Evolutionary conservation across 2,888 invertebrate genomes (phyloP), one percentile per base, ranked within the genome.

Genomic region (Minunthozetes semirufus): DNA sequence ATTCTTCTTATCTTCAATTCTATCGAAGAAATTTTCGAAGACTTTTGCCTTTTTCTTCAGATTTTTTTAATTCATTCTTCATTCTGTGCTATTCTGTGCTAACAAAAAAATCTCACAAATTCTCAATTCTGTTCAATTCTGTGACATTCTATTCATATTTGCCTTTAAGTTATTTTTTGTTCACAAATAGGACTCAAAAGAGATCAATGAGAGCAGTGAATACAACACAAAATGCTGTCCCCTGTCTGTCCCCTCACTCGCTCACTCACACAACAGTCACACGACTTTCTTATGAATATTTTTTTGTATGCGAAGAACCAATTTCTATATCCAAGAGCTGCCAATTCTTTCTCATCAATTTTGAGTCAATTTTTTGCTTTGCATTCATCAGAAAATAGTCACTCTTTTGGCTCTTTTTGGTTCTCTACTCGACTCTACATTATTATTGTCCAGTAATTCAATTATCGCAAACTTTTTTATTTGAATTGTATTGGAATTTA

Each of bases 101-200:
- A 13, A 19, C 19, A 5, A 25, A 15, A 59, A 25, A 25, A 22
- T 59, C 5, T 15, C 25, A 59, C 5, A 25, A 9, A 27, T 9
- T 59, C 17, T 59, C 19, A 22, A 5, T 25, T 22, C 59, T 17
- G 17, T 48, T n/a, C n/a, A n/a, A 42, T 42, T 19, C 53, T 6
- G 9, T 53, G 5, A 5, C n/a, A 53, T 59, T 59, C 59, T 59
- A 59, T 59, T 59, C 15, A 59, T 59, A 59, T 59, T 59, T 59
- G 59, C 59, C 59, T 59, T 22, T 22, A 59, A 59, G 59, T 59
- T 59, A 59, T 59, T 48, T 59, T 59, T 59, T 59, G 59, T 59
- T 59, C 19, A 59, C 22, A 59, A 59, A 59, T 59, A 17, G 22
- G 9, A 11, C 11, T 17, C 4, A 27, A 59, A 22, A 17, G 19